Evolutionary conservation across 2,888 invertebrate species (phyloP).

Genomic region (Papilio elwesi): DNA sequence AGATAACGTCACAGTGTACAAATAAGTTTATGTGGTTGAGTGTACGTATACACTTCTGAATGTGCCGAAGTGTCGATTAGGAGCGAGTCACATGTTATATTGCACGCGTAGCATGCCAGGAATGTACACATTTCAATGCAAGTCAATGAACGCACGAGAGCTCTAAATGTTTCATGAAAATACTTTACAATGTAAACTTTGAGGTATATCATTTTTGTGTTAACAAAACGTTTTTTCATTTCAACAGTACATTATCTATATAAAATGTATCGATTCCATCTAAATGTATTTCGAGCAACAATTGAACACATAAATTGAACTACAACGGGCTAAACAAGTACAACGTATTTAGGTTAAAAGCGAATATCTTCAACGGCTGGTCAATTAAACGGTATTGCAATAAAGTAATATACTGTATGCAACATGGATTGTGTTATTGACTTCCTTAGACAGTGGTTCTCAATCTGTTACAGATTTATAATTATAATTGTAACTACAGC

Average conservation of each 20-base stretch:
- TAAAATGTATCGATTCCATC: background rate
- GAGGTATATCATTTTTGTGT: background rate
- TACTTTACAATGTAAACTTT: conserved; percentile 6
- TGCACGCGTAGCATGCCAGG: background rate
- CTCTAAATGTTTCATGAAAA: background rate
- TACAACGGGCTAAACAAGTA: background rate
- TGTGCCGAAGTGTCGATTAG: no score
- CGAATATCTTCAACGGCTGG: background rate
- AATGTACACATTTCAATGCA: background rate
- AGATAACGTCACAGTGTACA: no score
- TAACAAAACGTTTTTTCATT: background rate
- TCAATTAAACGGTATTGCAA: background rate
- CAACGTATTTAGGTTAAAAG: background rate
- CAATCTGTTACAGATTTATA: background rate
- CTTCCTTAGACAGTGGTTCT: background rate
- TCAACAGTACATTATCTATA: background rate
- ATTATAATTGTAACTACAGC: background rate
- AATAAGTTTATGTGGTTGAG: no score
- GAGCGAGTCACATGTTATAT: background rate
- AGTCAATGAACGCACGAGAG: background rate
- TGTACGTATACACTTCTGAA: no score
- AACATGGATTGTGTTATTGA: background rate
- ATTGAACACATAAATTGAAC: conserved; percentile 7
- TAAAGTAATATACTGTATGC: background rate
- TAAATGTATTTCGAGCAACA: background rate